Evolutionary conservation across 2,113 vertebrate species (phyloP).

Genomic region (Merops nubicus): DNA sequence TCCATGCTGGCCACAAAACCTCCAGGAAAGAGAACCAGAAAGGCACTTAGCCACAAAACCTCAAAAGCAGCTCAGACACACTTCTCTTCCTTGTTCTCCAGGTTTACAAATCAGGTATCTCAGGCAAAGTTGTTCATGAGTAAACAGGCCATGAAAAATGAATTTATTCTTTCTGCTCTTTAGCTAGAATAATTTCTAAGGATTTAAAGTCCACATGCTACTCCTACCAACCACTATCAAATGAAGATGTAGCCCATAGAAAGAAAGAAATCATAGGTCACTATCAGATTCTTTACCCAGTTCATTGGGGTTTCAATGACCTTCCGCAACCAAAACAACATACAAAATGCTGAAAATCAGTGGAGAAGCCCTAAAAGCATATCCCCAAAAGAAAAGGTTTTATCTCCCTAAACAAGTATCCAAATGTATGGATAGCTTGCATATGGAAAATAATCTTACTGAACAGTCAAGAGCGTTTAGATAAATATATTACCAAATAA

Average conservation of each 20-base stretch:
- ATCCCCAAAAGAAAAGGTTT: background rate
- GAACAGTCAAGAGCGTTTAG: background rate
- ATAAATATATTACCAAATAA: background rate
- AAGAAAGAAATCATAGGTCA: background rate
- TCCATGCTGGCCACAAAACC: background rate
- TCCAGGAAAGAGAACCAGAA: background rate
- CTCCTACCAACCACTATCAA: background rate
- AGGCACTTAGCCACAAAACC: background rate
- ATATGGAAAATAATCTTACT: background rate
- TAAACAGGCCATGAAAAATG: background rate
- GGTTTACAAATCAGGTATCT: background rate
- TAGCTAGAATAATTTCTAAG: background rate
- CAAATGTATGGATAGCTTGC: background rate
- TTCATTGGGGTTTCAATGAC: background rate
- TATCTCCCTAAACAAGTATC: background rate
- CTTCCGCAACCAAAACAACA: background rate
- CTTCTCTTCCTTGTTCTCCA: background rate
- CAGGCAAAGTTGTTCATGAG: background rate
- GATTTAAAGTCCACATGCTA: background rate
- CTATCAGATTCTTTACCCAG: background rate
- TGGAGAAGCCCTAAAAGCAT: background rate
- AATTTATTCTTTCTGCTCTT: background rate
- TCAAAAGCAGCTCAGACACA: background rate
- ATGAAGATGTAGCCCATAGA: background rate
- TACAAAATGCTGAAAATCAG: background rate